phyloP scores from a whole-genome alignment of 2,888 invertebrate species.

The Drosophila engyochracea region DNA sequence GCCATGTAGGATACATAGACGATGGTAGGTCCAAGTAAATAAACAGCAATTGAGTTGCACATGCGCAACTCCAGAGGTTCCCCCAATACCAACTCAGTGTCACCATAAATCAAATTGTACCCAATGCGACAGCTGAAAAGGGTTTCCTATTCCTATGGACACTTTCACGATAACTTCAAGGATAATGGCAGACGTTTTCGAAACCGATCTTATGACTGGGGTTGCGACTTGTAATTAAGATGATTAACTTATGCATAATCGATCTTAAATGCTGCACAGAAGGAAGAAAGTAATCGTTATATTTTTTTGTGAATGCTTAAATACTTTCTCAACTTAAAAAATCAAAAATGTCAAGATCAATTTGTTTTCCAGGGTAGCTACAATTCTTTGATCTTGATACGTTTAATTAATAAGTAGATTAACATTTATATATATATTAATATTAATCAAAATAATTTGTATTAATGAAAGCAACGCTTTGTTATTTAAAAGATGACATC shows the following conservation, averaged over 20 bases:
- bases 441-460: neutral
- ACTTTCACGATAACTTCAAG: constrained; percentile 31
- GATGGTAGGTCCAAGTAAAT: constrained; percentile 52
- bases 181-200: constrained; percentile 38
- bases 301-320: neutral
- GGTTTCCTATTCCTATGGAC: constrained; percentile 58
- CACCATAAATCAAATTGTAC: constrained; percentile 80
- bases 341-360: neutral
- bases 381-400: neutral
- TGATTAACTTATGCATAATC: constrained; percentile 73
- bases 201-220: constrained; percentile 23
- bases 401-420: neutral
- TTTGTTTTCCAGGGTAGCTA: neutral
- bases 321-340: neutral
- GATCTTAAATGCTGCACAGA: constrained; percentile 16
- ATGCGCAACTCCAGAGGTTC: constrained; percentile 52
- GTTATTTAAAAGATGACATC: neutral
- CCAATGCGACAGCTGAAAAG: constrained; percentile 82
- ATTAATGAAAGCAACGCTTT: neutral
- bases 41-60: constrained; percentile 81
- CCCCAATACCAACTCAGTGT: constrained; percentile 17
- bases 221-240: constrained; percentile 64
- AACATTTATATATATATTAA: neutral
- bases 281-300: neutral
- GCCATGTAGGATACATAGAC: constrained; percentile 4